Conservation (phyloP, 2,888 invertebrate species). For the Muschampia plurimacula region DNA sequence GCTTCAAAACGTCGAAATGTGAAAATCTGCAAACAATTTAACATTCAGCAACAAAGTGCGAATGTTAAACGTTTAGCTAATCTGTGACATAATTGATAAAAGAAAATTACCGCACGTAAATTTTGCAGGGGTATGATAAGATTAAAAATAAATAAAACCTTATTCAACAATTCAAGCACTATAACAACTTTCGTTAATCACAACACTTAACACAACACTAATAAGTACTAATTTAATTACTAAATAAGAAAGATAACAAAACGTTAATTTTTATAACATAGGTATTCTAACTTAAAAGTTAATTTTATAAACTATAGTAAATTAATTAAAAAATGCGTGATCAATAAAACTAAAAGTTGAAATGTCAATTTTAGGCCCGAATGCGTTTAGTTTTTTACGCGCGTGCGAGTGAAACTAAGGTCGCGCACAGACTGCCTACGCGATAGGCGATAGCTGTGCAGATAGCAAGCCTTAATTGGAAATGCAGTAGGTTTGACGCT, state of each 20-base stretch:
- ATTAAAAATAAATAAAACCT: slow-evolving; percentile 14
- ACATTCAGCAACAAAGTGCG: slow-evolving; percentile 20
- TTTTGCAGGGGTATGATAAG: neutral
- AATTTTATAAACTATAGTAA: neutral
- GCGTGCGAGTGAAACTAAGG: slow-evolving; percentile 59
- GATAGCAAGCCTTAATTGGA: slow-evolving; percentile 52
- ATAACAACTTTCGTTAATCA: slow-evolving; percentile 12
- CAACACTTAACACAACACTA: slow-evolving; percentile 17
- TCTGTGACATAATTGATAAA: slow-evolving; percentile 16
- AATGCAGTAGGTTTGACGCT: slow-evolving; percentile 38
- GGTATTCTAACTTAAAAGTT: neutral
- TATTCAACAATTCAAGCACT: slow-evolving; percentile 8
- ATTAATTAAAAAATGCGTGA: neutral
- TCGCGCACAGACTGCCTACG: slow-evolving; percentile 66
- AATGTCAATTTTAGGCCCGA: slow-evolving; percentile 23
- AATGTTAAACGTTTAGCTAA: slow-evolving; percentile 18
- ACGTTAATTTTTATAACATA: neutral
- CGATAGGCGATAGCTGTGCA: slow-evolving; percentile 37
- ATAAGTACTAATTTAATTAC: neutral
- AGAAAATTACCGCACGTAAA: slow-evolving; percentile 8
- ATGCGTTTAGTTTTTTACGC: slow-evolving; percentile 48
- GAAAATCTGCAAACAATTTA: slow-evolving; percentile 28
- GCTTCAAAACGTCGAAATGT: slow-evolving; percentile 24
- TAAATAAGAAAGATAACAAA: neutral
- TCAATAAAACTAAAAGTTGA: slow-evolving; percentile 8